A percentile compares a stretch with the other conserved stretches of the same genome.
Evolutionary conservation across 2,113 vertebrate species (phyloP).

Genomic region (Ia io): DNA sequence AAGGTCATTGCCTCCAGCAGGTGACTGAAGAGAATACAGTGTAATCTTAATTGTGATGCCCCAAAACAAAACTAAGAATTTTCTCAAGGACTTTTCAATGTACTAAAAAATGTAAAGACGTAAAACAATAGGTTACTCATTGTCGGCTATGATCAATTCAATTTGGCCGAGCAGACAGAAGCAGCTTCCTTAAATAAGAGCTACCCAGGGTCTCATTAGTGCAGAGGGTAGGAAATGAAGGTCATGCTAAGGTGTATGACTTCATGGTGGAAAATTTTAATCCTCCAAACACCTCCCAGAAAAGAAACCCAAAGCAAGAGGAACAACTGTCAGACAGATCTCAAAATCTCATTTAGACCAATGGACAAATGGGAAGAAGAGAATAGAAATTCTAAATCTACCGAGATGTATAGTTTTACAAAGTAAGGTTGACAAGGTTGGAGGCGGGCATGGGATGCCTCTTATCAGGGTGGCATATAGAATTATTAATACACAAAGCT

Average conservation of each 20-base stretch:
- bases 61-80: background rate
- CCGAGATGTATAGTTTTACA: background rate
- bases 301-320: slow-evolving; percentile 41
- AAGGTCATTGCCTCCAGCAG: slow-evolving; percentile 42
- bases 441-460: background rate
- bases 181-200: slow-evolving; percentile 33
- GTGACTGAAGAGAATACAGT: slow-evolving; percentile 19
- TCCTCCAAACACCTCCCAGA: background rate
- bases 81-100: background rate
- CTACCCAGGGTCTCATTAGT: slow-evolving; percentile 39
- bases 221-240: background rate
- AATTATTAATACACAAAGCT: background rate
- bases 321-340: background rate
- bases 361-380: background rate
- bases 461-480: background rate
- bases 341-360: background rate
- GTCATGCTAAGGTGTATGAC: background rate
- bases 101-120: slow-evolving; percentile 10
- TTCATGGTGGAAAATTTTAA: slow-evolving; percentile 50
- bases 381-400: background rate
- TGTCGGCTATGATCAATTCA: slow-evolving; percentile 7
- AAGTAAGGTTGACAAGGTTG: background rate
- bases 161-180: slow-evolving; percentile 45
- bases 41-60: background rate
- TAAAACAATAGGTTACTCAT: background rate